Base-by-base conservation (phyloP, 2,113 vertebrate genomes). In the Dicaeum eximium region DNA sequence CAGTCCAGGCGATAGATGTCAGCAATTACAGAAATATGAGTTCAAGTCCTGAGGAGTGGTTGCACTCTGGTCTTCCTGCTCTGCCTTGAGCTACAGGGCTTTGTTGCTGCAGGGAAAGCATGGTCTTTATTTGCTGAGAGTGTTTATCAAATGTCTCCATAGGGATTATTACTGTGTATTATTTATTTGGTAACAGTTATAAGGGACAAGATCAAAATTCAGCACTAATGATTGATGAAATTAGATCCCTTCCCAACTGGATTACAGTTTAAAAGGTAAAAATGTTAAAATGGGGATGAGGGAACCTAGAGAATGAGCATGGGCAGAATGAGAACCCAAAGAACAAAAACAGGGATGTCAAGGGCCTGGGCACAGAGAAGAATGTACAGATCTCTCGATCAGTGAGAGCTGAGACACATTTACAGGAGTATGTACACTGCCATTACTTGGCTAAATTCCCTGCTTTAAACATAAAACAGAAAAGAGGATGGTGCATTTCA, bases 351-450 rank as follows among this genome's bases (percentile, higher is more conserved):
- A 33, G 35, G 42, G 12, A 30, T 66, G n/a, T 54, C 35, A 69
- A n/a, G 53, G 20, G 35, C 27, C 16, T 57, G 31, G 24, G 31
- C 3, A 5, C 11, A 50, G 77, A 48, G 51, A 27, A 35, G 24
- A 56, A 10, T 11, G 6, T 22, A 5, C 18, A 27, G 13, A 10
- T 23, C 15, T 75, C 40, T 64, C 0, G 0, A 11, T 22, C 35
- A 21, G 7, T 54, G 74, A 54, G 35, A 86, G 8, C 19, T 58
- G 35, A 81, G 48, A 35, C 24, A 13, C 0, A 0, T 69, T 80
- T 83, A 47, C 22, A 45, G 20, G 18, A 80, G 2, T 21, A 14
- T 24, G 12, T 45, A 9, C 11, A 0, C 40, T 79, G 48, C 31
- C 13, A 13, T 84, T 74, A 14, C 60, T 48, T 74, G 48, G 56